A percentile compares a stretch with the other conserved stretches of the same genome.
Conservation (phyloP, 2,113 vertebrate genomes). For the Sphyrna mokarran region DNA sequence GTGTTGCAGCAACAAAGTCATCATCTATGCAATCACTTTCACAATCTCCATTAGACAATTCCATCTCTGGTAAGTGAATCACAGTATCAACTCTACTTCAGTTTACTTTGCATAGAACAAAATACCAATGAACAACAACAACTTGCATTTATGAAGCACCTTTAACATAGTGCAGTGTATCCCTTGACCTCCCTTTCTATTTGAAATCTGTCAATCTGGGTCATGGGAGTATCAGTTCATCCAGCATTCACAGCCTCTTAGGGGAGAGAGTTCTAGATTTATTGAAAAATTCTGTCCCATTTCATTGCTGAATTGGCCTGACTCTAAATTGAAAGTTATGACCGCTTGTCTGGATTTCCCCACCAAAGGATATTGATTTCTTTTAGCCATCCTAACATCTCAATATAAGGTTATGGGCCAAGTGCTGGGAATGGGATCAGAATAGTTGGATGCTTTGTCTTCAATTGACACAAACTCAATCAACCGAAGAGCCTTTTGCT, state of each 20-base stretch:
- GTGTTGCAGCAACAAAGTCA: not conserved
- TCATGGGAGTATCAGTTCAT: not conserved
- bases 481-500: no score
- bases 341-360: not conserved
- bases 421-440: no score
- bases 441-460: no score
- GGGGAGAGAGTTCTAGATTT: not conserved
- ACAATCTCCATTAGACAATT: constrained; percentile 5
- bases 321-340: not conserved
- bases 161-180: not conserved
- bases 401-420: no score
- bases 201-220: not conserved
- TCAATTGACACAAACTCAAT: no score
- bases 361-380: not conserved
- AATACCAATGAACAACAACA: not conserved
- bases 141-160: not conserved
- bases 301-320: not conserved
- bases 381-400: not conserved
- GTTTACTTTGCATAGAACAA: not conserved
- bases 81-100: not conserved
- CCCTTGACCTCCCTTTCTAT: not conserved
- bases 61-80: constrained; percentile 25
- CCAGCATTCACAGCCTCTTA: not conserved
- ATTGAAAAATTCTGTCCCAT: not conserved
- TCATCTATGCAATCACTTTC: constrained; percentile 17